Evolutionary conservation across 2,113 vertebrate species (phyloP), one percentile per base, ranked within the genome.

Genomic region (Corydoras sp.): DNA sequence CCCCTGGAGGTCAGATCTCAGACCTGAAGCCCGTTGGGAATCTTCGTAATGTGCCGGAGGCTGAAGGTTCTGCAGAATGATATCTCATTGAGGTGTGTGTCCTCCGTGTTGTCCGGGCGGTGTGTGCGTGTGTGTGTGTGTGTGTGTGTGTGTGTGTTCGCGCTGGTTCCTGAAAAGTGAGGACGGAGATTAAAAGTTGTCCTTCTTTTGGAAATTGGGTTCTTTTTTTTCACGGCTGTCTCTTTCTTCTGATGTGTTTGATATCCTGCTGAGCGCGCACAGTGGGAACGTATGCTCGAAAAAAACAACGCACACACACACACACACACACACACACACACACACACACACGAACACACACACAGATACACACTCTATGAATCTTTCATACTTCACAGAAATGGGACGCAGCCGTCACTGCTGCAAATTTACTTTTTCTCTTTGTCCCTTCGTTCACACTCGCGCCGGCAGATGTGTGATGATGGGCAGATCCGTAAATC

Each of bases 371-470:
- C 13, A 58, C 9, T 15, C 29, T 62, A 76, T 72, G 53, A 72
- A 68, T 68, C 58, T 54, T 77, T 77, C 59, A 72, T 56, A 48
- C 43, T 35, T 50, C 6, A 18, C 35, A 65, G 54, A 72, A 72
- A 65, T 29, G 54, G 18, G 35, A 59, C 53, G 35, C 61, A 49
- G 69, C 15, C 35, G 12, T 12, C 51, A 24, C n/a, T 15, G 14
- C 9, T 43, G 10, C 35, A 15, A 53, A 10, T 31, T 49, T 5
- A 2, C 24, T 58, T 14, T 50, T 15, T 11, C 35, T 13, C 32
- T 58, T 63, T 64, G 14, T 48, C 62, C 50, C 56, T 13, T 11
- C 14, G 31, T 30, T 51, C 0, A 0, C 24, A 4, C 53, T 56
- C 51, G 56, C 15, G 10, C 18, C 11, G 31, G 61, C 15, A 48